Conservation (phyloP, 2,888 invertebrate species). For the Spicauda simplicius region DNA sequence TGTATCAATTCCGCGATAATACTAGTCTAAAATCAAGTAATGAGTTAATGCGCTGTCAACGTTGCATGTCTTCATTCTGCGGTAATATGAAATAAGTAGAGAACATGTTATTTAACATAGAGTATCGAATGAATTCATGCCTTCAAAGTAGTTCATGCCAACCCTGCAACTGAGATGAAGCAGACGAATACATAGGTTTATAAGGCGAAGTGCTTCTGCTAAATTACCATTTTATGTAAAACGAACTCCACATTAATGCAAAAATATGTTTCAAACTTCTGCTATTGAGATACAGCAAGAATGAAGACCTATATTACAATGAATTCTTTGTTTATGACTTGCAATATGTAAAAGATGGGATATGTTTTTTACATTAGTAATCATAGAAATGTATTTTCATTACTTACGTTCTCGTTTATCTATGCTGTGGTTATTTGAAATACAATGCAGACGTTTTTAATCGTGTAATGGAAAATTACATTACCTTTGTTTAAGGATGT, state of each 20-base stretch:
- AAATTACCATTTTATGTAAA: slow-evolving; percentile 32
- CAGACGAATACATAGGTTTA: slow-evolving; percentile 5
- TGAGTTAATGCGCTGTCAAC: no score
- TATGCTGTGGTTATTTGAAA: no score
- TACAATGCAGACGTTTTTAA: no score
- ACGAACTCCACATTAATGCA: slow-evolving; percentile 29
- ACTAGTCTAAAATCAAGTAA: no score
- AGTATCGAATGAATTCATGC: background rate
- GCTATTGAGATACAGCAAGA: slow-evolving; percentile 13
- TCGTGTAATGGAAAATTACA: no score
- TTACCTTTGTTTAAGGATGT: no score
- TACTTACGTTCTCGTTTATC: no score
- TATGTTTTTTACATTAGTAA: background rate
- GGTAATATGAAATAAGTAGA: background rate
- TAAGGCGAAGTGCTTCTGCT: slow-evolving; percentile 18
- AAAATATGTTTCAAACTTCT: slow-evolving; percentile 32
- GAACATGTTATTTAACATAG: background rate
- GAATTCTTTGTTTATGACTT: background rate
- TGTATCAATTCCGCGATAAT: no score
- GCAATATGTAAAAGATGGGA: background rate
- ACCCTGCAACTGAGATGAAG: background rate
- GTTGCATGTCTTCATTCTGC: no score
- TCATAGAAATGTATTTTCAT: background rate
- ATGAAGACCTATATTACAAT: background rate
- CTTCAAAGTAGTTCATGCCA: background rate